Base-by-base conservation (phyloP, 2,888 invertebrate species). In the Scrobipalpa costella region DNA sequence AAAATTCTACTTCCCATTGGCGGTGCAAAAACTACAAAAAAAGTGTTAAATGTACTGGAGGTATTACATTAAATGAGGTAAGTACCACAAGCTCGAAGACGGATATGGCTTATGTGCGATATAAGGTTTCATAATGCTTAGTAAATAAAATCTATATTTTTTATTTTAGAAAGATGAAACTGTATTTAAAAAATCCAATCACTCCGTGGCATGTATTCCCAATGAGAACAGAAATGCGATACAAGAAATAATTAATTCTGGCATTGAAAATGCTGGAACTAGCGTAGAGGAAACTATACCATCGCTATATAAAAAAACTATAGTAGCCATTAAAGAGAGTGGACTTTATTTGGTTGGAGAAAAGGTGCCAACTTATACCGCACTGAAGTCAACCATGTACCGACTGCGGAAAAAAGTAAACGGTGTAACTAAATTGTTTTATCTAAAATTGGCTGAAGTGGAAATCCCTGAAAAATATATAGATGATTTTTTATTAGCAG, bases 401-500 rank as follows among this genome's bases (percentile, higher is more conserved):
- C 55, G 64, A 57, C 47, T 55, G 50, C 33, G 61, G 61, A 52
- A 49, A 17, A 52, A n/a, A n/a, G n/a, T n/a, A 62, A 65, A 17
- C 57, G 44, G 44, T 58, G 63, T 13, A 33, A 55, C 21, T 55
- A 65, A 65, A 47, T 60, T 61, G 44, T 62, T 47, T 47, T 57
- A 63, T 61, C 55, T 40, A 49, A 61, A 34, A 34, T 34, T 34
- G 34, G 34, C 49, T 57, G n/a, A 59, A 57, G 57, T 57, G 47
- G 52, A 62, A 64, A 59, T 62, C 34, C 34, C 34, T 50, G 55
- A 55, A 49, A 21, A 33, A 38, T 36, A 15, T 36, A 19, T 19
- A 38, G 62, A 64, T 19, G 62, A 64, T 62, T 64, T 64, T 62
- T 52, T 60, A 49, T 59, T 65, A 40, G 65, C 57, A n/a, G 65